phyloP scores from a whole-genome alignment of 2,113 vertebrate genomes.

The Coreoperca whiteheadi region DNA sequence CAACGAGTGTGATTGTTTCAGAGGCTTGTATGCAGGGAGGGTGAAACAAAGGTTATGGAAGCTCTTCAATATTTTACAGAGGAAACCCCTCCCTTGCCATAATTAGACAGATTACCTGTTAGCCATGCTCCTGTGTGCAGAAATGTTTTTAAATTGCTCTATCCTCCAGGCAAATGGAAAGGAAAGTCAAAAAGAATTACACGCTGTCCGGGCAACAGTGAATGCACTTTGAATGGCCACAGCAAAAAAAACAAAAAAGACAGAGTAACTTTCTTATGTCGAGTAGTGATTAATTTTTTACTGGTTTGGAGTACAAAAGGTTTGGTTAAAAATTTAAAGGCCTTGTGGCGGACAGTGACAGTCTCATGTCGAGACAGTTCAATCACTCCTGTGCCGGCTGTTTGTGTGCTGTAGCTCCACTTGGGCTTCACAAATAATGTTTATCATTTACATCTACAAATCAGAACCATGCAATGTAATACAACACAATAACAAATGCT shows the following conservation, averaged over 20 bases:
- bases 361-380: conserved; percentile 81
- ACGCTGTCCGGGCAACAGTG: conserved; percentile 87
- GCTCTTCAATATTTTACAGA: conserved; percentile 94
- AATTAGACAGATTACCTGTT: conserved; percentile 99
- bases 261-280: conserved; percentile 78
- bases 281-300: conserved; percentile 90
- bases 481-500: conserved; percentile 12
- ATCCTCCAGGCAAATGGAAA: conserved; percentile 95
- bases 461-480: neutral
- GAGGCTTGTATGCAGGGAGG: conserved; percentile 87
- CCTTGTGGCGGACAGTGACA: conserved; percentile 81
- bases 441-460: conserved; percentile 30
- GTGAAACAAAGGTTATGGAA: conserved; percentile 95
- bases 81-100: conserved; percentile 91
- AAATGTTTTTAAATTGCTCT: conserved; percentile 90
- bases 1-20: conserved; percentile 84
- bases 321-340: conserved; percentile 88
- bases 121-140: conserved; percentile 90
- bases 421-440: neutral
- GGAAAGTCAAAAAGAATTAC: conserved; percentile 94
- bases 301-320: conserved; percentile 86
- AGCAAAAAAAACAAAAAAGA: conserved; percentile 39
- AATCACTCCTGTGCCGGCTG: conserved; percentile 53
- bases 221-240: conserved; percentile 85
- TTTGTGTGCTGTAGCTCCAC: conserved; percentile 39